phyloP scores from a whole-genome alignment of 2,113 vertebrate genomes.

The Salvelinus fontinalis region DNA sequence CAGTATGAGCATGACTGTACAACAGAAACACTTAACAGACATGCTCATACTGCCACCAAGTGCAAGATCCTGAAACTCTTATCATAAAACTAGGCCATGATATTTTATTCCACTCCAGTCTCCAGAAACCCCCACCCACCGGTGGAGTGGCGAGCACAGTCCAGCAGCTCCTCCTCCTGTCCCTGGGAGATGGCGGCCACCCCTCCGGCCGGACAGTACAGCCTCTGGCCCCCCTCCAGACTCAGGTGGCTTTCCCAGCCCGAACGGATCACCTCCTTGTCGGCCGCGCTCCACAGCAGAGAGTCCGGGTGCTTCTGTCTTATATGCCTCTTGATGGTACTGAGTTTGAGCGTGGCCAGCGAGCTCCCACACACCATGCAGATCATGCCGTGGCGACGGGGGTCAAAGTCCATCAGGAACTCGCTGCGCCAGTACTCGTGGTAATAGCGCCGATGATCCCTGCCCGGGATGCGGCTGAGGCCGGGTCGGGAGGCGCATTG shows the following conservation, averaged over 20 bases:
- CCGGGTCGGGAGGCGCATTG: constrained; percentile 81
- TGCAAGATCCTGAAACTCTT: constrained; percentile 10
- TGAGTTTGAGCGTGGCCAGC: constrained; percentile 89
- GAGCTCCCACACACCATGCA: constrained; percentile 95
- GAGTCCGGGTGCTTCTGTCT: constrained; percentile 90
- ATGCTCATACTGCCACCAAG: constrained; percentile 36
- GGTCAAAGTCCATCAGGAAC: constrained; percentile 93
- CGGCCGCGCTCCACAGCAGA: constrained; percentile 82
- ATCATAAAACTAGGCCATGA: background rate
- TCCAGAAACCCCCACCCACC: constrained; percentile 27
- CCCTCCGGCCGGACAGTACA: constrained; percentile 25
- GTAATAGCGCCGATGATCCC: constrained; percentile 91
- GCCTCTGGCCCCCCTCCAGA: constrained; percentile 65
- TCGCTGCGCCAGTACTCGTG: constrained; percentile 93
- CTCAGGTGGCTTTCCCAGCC: constrained; percentile 89
- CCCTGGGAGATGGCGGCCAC: constrained; percentile 10
- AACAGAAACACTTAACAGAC: background rate
- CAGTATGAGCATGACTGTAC: background rate
- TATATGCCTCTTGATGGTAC: constrained; percentile 94
- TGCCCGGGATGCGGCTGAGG: constrained; percentile 84
- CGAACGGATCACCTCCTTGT: constrained; percentile 89
- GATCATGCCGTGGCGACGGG: constrained; percentile 86
- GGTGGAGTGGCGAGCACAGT: constrained; percentile 38
- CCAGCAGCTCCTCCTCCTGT: constrained; percentile 46
- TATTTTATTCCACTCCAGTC: background rate